Base-by-base conservation (phyloP, 2,888 invertebrate species). In the Brachylomia viminalis region DNA sequence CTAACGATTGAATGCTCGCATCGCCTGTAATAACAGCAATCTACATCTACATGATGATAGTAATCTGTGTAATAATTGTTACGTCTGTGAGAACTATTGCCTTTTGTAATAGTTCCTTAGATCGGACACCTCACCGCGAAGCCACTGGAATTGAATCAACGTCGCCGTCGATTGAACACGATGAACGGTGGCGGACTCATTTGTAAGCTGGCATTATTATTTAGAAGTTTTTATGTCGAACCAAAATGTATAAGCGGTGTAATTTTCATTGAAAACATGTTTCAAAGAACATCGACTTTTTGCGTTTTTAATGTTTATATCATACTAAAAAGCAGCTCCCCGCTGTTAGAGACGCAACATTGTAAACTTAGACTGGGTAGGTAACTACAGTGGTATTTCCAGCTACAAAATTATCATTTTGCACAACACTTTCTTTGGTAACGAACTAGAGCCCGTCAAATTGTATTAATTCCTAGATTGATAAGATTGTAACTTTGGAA, bases 31-130 rank as follows among this genome's bases (percentile, higher is more conserved):
- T 70, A 62, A 70, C 56, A 59, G 59, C 49, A 49, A 61, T 69
- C 30, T 58, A 38, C 52, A 61, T 69, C 30, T 58, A 38, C 52
- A 67, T 75, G 62, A 67, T 56, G 70, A 72, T 82, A 75, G 82
- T 68, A 70, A 76, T 83, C 74, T 74, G 23, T 23, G 68, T 54
- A 30, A 67, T 79, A 79, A 80, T 80, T 79, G 30, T 75, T 65
- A 17, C 62, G 33, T 49, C 47, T 65, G 85, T 80, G 84, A 72
- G 84, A 84, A 77, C 79, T 58, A 45, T 73, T 65, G 66, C 75
- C 66, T 66, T n/a, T 62, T 52, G 73, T 73, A 54, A 69, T 65
- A 77, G 80, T 74, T 72, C 49, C 5, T 59, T 13, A 27, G 49
- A 56, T 30, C 20, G 64, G 17, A 61, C 58, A 42, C 1, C 33